Percentiles rank a stretch among this genome's conserved stretches.
Conservation (phyloP, 2,888 invertebrate species). For the Pseudococcus viburni region DNA sequence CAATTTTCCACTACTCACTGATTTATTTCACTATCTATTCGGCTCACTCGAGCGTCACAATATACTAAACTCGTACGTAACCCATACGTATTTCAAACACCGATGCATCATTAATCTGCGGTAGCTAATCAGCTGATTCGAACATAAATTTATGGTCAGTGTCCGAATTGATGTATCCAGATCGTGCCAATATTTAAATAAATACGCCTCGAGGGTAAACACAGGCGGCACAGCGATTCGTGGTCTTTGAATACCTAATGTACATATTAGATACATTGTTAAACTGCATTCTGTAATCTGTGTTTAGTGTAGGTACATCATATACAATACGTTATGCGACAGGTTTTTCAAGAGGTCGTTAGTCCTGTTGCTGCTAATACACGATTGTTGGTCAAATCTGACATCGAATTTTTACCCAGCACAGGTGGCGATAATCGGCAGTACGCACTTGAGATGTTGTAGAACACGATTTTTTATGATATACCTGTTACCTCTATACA, state of each 20-base stretch:
- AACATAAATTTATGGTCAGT: background rate
- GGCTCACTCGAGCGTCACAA: background rate
- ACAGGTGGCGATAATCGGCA: slow-evolving; percentile 15
- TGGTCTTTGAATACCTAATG: slow-evolving; percentile 32
- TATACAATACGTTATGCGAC: slow-evolving; percentile 13
- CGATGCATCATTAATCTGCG: background rate
- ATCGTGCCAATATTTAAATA: slow-evolving; percentile 44
- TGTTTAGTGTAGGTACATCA: background rate
- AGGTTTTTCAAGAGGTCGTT: slow-evolving; percentile 49
- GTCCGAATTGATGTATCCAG: background rate
- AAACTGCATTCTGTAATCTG: slow-evolving; percentile 13
- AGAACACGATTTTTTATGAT: slow-evolving; percentile 16
- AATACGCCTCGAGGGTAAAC: slow-evolving; percentile 13
- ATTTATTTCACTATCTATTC: background rate
- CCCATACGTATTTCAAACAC: background rate
- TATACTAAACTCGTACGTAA: background rate
- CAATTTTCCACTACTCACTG: background rate
- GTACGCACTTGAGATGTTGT: background rate
- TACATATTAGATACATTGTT: slow-evolving; percentile 9
- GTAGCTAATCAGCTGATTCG: slow-evolving; percentile 1
- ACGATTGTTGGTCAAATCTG: background rate
- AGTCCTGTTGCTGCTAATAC: slow-evolving; percentile 19
- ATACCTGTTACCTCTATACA: background rate
- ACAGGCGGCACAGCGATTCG: background rate
- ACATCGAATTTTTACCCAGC: background rate